Evolutionary conservation across 1,140 invertebrate species (phyloP).

Genomic region (Sipha flava): DNA sequence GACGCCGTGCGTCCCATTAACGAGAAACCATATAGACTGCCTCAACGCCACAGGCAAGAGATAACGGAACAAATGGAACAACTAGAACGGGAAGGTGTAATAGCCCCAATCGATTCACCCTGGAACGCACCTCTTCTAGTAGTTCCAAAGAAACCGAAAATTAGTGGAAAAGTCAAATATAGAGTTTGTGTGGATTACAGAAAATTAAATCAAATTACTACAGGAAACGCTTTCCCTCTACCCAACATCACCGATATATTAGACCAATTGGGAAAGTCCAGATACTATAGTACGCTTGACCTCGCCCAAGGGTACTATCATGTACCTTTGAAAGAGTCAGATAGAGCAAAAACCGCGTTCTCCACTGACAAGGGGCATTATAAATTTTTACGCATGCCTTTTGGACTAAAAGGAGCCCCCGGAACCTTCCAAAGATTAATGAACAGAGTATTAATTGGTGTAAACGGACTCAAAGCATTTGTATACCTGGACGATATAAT

Average conservation of each 20-base stretch:
- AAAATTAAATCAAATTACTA: constrained; percentile 44
- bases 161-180: constrained; percentile 34
- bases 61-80: constrained; percentile 40
- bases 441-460: no score
- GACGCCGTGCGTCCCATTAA: constrained; percentile 34
- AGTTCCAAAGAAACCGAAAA: constrained; percentile 37
- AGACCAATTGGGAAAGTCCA: constrained; percentile 45
- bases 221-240: constrained; percentile 26
- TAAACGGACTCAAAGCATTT: no score
- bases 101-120: constrained; percentile 19
- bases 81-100: constrained; percentile 32
- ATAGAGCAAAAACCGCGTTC: no score
- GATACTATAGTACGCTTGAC: constrained; percentile 44
- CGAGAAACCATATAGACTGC: constrained; percentile 41
- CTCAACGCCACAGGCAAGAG: constrained; percentile 40
- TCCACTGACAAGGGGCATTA: no score
- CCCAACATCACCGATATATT: constrained; percentile 45
- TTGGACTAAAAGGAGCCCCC: no score
- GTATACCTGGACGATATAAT: no score
- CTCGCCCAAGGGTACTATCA: no score
- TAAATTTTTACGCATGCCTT: no score
- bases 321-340: no score
- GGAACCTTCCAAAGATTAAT: no score
- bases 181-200: constrained; percentile 41
- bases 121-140: constrained; percentile 29